A percentile compares a stretch with the other conserved stretches of the same genome.
These are phyloP conservation scores for Stegodyphus mimosarum DNA, from an alignment of 1,140 invertebrate genomes.

Conservation along the genomic window DNA sequence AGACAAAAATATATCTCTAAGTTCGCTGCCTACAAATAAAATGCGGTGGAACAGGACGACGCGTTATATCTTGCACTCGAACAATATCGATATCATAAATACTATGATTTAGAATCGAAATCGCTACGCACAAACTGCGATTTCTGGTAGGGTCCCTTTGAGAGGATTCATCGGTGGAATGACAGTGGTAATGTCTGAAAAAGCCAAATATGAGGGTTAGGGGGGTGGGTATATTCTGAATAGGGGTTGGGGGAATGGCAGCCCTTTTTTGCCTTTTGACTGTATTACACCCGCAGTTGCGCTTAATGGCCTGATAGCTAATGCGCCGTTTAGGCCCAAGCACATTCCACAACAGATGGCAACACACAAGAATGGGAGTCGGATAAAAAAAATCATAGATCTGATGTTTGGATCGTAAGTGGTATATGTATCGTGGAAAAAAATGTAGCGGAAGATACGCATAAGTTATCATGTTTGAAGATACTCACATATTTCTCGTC, in stretches of 20 bases:
- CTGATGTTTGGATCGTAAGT: no score
- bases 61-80: no score
- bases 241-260: constrained; percentile 4
- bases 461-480: no score
- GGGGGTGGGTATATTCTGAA: not conserved
- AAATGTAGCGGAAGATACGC: no score
- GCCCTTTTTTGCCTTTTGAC: constrained; percentile 53
- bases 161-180: constrained; percentile 43
- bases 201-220: constrained; percentile 27
- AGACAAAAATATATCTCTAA: no score
- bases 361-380: constrained; percentile 49
- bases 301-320: constrained; percentile 53
- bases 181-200: constrained; percentile 58
- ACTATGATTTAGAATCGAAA: not conserved
- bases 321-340: constrained; percentile 32
- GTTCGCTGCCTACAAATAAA: no score
- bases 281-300: constrained; percentile 58
- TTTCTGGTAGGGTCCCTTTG: not conserved
- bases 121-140: constrained; percentile 3
- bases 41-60: no score
- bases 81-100: no score
- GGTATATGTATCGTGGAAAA: no score
- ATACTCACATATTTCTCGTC: no score
- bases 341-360: constrained; percentile 49
- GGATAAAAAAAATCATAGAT: not conserved